A percentile compares a stretch with the other conserved stretches of the same genome.
These are phyloP conservation scores for Microhierax caerulescens DNA, from an alignment of 2,797 vertebrate species.

Conservation along the genomic window DNA sequence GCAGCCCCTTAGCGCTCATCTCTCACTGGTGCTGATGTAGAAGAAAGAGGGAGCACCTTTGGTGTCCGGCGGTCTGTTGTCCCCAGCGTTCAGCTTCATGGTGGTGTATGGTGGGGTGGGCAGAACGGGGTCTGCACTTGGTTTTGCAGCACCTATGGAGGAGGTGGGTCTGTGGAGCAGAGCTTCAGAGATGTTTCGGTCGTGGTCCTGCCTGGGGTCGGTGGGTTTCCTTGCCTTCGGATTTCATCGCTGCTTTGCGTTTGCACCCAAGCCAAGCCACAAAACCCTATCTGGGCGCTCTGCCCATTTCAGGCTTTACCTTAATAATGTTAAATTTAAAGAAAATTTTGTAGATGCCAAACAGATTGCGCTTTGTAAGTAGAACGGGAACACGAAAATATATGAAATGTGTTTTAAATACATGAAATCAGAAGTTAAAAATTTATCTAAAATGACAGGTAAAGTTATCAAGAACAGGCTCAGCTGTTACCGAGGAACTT, in stretches of 20 bases:
- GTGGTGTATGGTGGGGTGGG: rapidly evolving
- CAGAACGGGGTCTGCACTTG: not conserved
- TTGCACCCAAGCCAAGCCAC: constrained; percentile 23
- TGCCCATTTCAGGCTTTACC: constrained; percentile 2
- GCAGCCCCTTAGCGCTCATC: not conserved
- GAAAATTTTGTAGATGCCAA: not conserved
- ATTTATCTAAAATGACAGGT: not conserved
- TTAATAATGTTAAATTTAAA: constrained; percentile 16
- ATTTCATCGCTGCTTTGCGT: not conserved
- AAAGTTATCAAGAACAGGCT: not conserved
- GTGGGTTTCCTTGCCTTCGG: not conserved
- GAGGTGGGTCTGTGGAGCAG: not conserved
- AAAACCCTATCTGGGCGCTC: not conserved
- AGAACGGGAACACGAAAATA: not conserved
- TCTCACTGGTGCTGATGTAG: not conserved
- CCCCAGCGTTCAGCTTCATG: rapidly evolving
- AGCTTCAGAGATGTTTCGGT: not conserved
- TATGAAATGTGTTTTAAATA: not conserved
- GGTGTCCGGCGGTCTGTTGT: not conserved
- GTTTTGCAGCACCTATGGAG: not conserved
- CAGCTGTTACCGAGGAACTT: not conserved
- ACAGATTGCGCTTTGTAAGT: not conserved
- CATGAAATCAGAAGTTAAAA: not conserved
- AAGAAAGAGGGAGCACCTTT: not conserved
- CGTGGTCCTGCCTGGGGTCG: not conserved